Evolutionary conservation across 2,888 invertebrate species (phyloP).

Genomic region (Orchesella flavescens): DNA sequence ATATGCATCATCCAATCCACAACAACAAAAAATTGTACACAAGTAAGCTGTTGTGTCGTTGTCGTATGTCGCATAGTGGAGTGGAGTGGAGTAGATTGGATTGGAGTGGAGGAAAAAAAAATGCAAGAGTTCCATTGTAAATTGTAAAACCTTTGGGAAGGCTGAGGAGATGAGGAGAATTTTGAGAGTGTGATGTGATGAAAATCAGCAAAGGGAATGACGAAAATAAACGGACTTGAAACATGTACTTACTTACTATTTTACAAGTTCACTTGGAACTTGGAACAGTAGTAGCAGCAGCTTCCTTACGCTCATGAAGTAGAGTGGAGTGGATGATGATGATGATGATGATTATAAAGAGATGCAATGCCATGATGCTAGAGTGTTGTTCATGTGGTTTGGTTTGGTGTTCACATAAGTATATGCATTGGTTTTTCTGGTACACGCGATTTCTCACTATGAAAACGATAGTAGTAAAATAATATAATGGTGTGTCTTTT

Average conservation of each 20-base stretch:
- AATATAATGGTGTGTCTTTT: background rate
- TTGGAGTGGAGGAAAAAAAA: background rate
- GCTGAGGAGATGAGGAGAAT: background rate
- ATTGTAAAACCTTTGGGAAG: slow-evolving; percentile 8
- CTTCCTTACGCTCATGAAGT: background rate
- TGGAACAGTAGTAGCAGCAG: slow-evolving; percentile 8
- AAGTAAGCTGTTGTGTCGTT: no score
- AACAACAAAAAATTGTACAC: no score
- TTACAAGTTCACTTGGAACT: slow-evolving; percentile 33
- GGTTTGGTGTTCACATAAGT: background rate
- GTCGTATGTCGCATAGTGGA: no score
- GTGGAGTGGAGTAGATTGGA: no score
- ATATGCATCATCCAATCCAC: no score
- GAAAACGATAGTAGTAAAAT: slow-evolving; percentile 4
- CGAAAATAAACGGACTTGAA: slow-evolving; percentile 68
- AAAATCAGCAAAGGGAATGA: slow-evolving; percentile 69
- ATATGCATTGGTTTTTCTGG: slow-evolving; percentile 30
- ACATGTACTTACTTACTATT: slow-evolving; percentile 15
- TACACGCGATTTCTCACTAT: slow-evolving; percentile 29
- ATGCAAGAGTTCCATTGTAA: slow-evolving; percentile 36
- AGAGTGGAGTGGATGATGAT: no score
- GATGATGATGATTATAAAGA: no score
- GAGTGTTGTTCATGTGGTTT: background rate
- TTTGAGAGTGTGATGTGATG: slow-evolving; percentile 44
- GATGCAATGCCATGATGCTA: no score